Evolutionary conservation across 2,797 vertebrate species (phyloP).

Genomic region (Xenentodon cancila): DNA sequence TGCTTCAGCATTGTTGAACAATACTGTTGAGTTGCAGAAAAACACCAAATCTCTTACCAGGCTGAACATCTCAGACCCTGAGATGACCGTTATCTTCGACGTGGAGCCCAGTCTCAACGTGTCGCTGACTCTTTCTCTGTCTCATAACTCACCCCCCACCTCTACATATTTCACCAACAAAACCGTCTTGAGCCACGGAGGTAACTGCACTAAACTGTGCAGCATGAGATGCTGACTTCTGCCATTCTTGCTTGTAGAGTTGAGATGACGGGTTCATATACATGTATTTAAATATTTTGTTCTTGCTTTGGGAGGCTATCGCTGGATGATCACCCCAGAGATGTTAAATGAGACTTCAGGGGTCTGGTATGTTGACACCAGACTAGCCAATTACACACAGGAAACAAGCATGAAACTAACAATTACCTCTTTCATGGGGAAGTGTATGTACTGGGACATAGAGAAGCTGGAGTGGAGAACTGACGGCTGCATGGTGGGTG

Average conservation of each 20-base stretch:
- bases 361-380: slow-evolving; percentile 67
- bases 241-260: background rate
- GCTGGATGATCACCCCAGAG: slow-evolving; percentile 81
- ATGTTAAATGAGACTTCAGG: slow-evolving; percentile 60
- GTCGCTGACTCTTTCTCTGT: slow-evolving; percentile 63
- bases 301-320: slow-evolving; percentile 64
- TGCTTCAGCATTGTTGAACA: background rate
- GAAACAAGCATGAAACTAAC: slow-evolving; percentile 39
- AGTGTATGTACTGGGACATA: slow-evolving; percentile 80
- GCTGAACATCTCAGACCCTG: slow-evolving; percentile 71
- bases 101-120: slow-evolving; percentile 60
- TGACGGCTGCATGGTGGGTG: slow-evolving; percentile 75
- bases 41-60: slow-evolving; percentile 28
- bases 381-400: slow-evolving; percentile 48
- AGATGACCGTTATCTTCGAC: slow-evolving; percentile 67
- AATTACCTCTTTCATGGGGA: slow-evolving; percentile 57
- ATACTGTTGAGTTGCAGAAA: slow-evolving; percentile 34
- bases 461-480: slow-evolving; percentile 55
- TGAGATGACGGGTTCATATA: background rate
- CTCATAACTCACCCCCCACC: slow-evolving; percentile 40
- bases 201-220: slow-evolving; percentile 45
- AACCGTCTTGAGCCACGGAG: slow-evolving; percentile 55
- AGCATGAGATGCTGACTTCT: background rate
- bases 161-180: slow-evolving; percentile 11
- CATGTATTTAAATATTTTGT: background rate